Evolutionary conservation across 2,888 invertebrate species (phyloP), one percentile per base, ranked within the genome.

Genomic region (Barypeithes pellucidus): DNA sequence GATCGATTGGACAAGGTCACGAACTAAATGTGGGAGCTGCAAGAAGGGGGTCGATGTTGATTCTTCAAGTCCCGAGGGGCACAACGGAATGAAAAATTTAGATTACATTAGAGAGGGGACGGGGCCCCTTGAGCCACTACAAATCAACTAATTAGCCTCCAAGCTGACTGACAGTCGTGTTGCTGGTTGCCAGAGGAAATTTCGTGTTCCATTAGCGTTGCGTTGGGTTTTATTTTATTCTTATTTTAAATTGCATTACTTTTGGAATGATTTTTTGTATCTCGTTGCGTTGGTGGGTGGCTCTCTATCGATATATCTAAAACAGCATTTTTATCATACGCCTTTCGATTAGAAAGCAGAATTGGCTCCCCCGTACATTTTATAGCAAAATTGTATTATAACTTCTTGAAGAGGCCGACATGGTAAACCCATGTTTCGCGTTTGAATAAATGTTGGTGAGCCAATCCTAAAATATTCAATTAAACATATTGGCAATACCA

Each of bases 81-180:
- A 54, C 43, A 20, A 60, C 67, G 72, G 41, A 73, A 75, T 75
- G 73, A 76, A 74, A 76, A 87, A 87, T 87, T 87, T 86, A 87
- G 86, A 87, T 87, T 87, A 86, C 87, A 86, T 86, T 85, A 85
- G 84, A 85, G 85, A 85, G 85, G 85, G 84, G 84, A 84, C 84
- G 84, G 82, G 83, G 81, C 85, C 85, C 85, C 84, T 85, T 83
- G 84, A 85, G 85, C 86, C 85, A 86, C 87, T 87, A 86, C 86
- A 86, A 87, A 87, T 87, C 87, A 87, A 86, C 86, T 87, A 87
- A 87, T 87, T 87, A 87, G 86, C 85, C 82, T 83, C 81, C 81
- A 81, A 82, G 82, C 82, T 81, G 82, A 80, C 82, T 82, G 83
- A 81, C 80, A 50, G 72, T 66, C 33, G 24, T 18, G 29, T 24